Base-by-base conservation (phyloP, 2,888 invertebrate species). In the Leucoptera coffeella region DNA sequence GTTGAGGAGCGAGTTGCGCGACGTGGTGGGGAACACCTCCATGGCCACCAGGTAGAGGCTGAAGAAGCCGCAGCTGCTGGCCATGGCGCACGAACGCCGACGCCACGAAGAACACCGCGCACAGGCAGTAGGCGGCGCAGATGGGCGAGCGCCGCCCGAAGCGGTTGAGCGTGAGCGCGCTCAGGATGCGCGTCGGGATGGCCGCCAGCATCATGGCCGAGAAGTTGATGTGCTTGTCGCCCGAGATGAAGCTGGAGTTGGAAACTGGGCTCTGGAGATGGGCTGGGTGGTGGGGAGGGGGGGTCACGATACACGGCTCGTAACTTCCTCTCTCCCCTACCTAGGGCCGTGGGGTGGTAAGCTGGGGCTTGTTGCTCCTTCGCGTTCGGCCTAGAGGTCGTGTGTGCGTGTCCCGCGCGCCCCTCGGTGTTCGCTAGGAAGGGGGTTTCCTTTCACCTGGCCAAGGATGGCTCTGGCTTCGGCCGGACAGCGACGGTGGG, bases 221-320 rank as follows among this genome's bases (percentile, higher is more conserved):
- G 49, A 82, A 87, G 58, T 87, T 88, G 13, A 83, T 43, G 50
- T 85, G 86, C 45, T 80, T 81, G 53, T 85, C 78, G 11, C 86
- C 86, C 20, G 76, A 74, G 25, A 89, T 59, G 12, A 75, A 72
- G n/a, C 83, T 80, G 0, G 86, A n/a, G 58, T 85, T 84, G 33
- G 88, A 60, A 17, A 84, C 81, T 25, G 86, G 58, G 1, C 88
- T n/a, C n/a, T n/a, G n/a, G n/a, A n/a, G n/a, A n/a, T n/a, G n/a
- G n/a, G n/a, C n/a, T n/a, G n/a, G n/a, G n/a, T n/a, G n/a, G n/a
- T n/a, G n/a, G n/a, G n/a, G n/a, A n/a, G n/a, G n/a, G n/a, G n/a
- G n/a, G n/a, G n/a, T n/a, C n/a, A n/a, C n/a, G n/a, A n/a, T n/a
- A n/a, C n/a, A n/a, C n/a, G n/a, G n/a, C n/a, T n/a, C n/a, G n/a